Percentiles rank a stretch among this genome's conserved stretches.
Evolutionary conservation across 1,140 invertebrate genomes (phyloP).

Genomic region (Meloidogyne floridensis): DNA sequence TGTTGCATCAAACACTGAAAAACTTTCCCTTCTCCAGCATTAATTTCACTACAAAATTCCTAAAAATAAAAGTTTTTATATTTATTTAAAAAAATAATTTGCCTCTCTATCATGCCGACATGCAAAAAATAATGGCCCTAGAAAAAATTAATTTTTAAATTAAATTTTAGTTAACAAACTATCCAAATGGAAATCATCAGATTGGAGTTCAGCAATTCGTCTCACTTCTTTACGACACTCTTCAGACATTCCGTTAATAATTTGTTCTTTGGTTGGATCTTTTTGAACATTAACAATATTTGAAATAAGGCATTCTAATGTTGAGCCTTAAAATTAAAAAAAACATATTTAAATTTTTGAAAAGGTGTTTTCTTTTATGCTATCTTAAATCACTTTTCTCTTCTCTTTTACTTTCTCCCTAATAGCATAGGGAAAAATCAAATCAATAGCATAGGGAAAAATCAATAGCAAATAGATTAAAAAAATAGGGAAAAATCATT

Average conservation of each 20-base stretch:
- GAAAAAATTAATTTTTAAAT: slow-evolving; percentile 1
- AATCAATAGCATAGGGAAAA: too few relatives aligned
- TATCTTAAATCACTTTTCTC: too few relatives aligned
- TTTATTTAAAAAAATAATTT: slow-evolving; percentile 7
- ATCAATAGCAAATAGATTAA: too few relatives aligned
- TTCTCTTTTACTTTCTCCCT: too few relatives aligned
- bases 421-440: too few relatives aligned
- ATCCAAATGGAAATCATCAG: slow-evolving; percentile 87
- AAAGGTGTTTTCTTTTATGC: too few relatives aligned
- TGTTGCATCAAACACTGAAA: slow-evolving; percentile 89
- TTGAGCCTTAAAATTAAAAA: slow-evolving; percentile 37
- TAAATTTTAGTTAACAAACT: slow-evolving; percentile 70
- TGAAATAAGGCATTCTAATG: slow-evolving; percentile 67
- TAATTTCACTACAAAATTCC: slow-evolving; percentile 68
- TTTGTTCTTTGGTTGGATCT: slow-evolving; percentile 67
- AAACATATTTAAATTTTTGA: background rate
- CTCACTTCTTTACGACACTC: slow-evolving; percentile 79
- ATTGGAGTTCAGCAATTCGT: slow-evolving; percentile 82
- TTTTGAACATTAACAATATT: slow-evolving; percentile 73
- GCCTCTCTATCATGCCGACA: slow-evolving; percentile 81
- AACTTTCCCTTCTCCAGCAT: slow-evolving; percentile 75
- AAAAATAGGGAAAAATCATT: too few relatives aligned
- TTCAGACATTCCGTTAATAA: slow-evolving; percentile 55
- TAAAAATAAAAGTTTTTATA: slow-evolving; percentile 24
- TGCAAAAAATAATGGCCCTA: slow-evolving; percentile 75